Percentiles rank a stretch among this genome's conserved stretches.
Conservation (phyloP, 2,113 vertebrate genomes). For the Cathartes aura region DNA sequence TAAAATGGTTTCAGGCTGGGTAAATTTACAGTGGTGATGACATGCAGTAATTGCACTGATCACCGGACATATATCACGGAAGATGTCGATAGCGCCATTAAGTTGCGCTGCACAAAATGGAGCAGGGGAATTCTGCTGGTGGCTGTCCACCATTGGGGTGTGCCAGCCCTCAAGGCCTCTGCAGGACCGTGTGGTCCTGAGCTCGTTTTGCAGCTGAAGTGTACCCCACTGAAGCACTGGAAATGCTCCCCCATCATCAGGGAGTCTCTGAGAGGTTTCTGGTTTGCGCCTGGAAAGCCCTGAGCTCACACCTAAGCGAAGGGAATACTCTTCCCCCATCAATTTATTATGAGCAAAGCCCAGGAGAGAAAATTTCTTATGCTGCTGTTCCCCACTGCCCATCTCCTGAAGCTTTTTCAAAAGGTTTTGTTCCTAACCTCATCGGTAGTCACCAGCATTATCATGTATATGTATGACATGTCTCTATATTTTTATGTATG, state of each 20-base stretch:
- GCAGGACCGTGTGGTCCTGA: background rate
- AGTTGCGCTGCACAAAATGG: background rate
- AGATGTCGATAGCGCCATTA: conserved; percentile 59
- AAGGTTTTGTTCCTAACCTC: background rate
- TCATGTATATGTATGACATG: rapidly evolving
- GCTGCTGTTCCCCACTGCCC: background rate
- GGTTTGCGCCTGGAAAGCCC: background rate
- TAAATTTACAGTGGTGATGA: conserved; percentile 74
- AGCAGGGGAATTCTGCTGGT: background rate
- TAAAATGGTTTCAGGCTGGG: conserved; percentile 72
- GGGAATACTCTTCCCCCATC: background rate
- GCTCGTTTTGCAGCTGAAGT: background rate
- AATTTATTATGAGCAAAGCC: background rate
- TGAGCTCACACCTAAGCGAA: background rate
- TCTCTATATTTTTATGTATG: background rate
- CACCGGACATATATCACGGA: conserved; percentile 57
- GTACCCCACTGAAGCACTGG: background rate
- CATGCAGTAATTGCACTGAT: conserved; percentile 72
- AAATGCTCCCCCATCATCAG: background rate
- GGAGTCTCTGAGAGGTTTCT: background rate
- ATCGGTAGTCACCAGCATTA: background rate
- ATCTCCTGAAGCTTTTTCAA: background rate
- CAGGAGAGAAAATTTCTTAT: background rate
- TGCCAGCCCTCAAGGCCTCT: background rate
- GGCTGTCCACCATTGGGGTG: background rate